Evolutionary conservation across 2,113 vertebrate genomes (phyloP), one percentile per base, ranked within the genome.

Genomic region (Holacanthus passer): DNA sequence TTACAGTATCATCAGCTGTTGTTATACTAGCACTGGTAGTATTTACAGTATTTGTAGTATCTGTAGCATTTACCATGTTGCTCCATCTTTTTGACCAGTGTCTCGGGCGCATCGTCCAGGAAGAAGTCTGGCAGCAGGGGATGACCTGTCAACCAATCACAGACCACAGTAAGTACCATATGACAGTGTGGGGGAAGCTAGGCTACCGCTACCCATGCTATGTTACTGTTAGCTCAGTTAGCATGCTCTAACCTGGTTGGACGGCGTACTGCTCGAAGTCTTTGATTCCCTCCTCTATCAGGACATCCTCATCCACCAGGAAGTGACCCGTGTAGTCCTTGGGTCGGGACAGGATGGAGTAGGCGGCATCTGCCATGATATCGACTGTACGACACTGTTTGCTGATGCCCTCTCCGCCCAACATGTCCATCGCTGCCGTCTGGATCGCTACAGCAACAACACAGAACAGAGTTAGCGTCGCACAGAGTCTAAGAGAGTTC

Each of bases 331-430:
- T 99, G 91, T 95, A 99, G 88, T 78, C 95, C 90, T 93, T 96
- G 0, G 96, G 95, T 66, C 94, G 96, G 76, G 94, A 94, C 79
- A 99, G 94, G 91, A 99, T 92, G 83, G 95, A 95, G 39, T 99
- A 99, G 0, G 98, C 98, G 37, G 98, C 98, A 75, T 99, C 98
- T 0, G 98, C 97, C 55, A 99, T 94, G 84, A 99, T 99, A 65
- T 99, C 98, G 0, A 95, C 94, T 31, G 96, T 99, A 45, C 98
- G 96, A 89, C 98, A 99, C n/a, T 98, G 97, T 41, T 94, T 97
- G 39, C 94, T 92, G 6, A 99, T 59, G 4, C 86, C 95, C 0
- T 94, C 81, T 20, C 97, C 98, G 39, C 97, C 98, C 22, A 99
- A 78, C 98, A 99, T 98, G 81, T 98, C 96, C 97, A 97, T 97